A percentile compares a stretch with the other conserved stretches of the same genome.
These are phyloP conservation scores for Thalassoma bifasciatum DNA, from an alignment of 2,113 vertebrate species.

Conservation along the genomic window DNA sequence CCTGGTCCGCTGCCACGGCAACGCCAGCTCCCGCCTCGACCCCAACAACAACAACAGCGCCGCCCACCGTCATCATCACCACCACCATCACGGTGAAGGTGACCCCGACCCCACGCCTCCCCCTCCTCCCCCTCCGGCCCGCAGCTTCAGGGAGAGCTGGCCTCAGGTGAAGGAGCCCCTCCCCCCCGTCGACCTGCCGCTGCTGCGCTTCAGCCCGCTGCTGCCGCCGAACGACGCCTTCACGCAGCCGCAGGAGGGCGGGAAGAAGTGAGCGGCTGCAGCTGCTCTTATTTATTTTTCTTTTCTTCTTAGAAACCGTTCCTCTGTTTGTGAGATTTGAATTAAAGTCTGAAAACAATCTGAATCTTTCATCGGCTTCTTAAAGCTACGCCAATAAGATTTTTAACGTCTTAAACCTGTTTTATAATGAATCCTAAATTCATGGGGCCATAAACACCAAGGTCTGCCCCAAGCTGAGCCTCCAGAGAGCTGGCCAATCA, in stretches of 20 bases:
- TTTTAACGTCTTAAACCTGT: no score
- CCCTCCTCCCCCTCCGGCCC: slow-evolving; percentile 62
- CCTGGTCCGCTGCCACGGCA: slow-evolving; percentile 60
- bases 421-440: no score
- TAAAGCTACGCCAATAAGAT: no score
- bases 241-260: slow-evolving; percentile 39
- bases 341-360: no score
- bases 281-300: background rate
- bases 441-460: no score
- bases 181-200: slow-evolving; percentile 65
- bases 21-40: slow-evolving; percentile 12
- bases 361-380: no score
- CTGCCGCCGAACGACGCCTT: slow-evolving; percentile 52
- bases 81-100: background rate
- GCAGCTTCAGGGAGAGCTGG: slow-evolving; percentile 62
- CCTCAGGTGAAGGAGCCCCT: slow-evolving; percentile 46
- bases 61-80: background rate
- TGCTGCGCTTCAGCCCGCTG: slow-evolving; percentile 78
- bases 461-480: no score
- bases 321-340: background rate
- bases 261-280: slow-evolving; percentile 34
- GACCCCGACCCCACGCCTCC: slow-evolving; percentile 59
- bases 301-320: background rate
- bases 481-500: no score
- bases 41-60: slow-evolving; percentile 51